phyloP scores from a whole-genome alignment of 1,140 invertebrate species.

The Zophobas atratus region DNA sequence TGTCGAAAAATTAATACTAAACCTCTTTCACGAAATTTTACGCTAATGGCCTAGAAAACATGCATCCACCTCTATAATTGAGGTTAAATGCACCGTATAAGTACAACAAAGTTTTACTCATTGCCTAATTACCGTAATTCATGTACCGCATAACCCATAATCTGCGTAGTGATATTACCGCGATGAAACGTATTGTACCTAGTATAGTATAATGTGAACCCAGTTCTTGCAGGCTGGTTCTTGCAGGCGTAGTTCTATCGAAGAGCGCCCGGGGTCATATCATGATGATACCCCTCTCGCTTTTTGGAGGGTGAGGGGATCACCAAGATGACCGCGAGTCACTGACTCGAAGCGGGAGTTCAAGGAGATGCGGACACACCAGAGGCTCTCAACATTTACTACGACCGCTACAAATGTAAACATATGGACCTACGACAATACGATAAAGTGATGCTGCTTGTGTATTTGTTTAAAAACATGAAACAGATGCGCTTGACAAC shows the following conservation, averaged over 20 bases:
- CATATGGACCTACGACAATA: slow-evolving; percentile 36
- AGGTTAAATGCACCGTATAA: too few species aligned
- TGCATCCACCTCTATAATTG: too few species aligned
- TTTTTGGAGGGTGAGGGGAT: slow-evolving; percentile 17
- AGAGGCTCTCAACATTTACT: slow-evolving; percentile 31
- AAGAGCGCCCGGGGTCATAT: slow-evolving; percentile 36
- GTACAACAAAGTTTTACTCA: too few species aligned
- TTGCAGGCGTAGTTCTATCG: slow-evolving; percentile 34
- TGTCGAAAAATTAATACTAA: too few species aligned
- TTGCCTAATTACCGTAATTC: slow-evolving; percentile 34
- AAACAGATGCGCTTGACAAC: slow-evolving; percentile 1
- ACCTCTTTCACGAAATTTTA: too few species aligned
- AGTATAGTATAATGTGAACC: slow-evolving; percentile 14
- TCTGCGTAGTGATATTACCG: slow-evolving; percentile 14
- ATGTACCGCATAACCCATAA: slow-evolving; percentile 27
- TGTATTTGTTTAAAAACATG: slow-evolving; percentile 12
- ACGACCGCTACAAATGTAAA: slow-evolving; percentile 13
- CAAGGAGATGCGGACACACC: slow-evolving; percentile 44
- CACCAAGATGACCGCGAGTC: slow-evolving; percentile 45
- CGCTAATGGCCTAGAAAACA: too few species aligned
- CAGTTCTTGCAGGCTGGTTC: slow-evolving; percentile 40
- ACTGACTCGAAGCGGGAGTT: slow-evolving; percentile 46
- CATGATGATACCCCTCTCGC: slow-evolving; percentile 28
- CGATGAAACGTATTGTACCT: slow-evolving; percentile 29
- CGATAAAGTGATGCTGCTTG: slow-evolving; percentile 4